These are phyloP conservation scores for Saccostrea glomerata DNA, from an alignment of 1,140 invertebrate species.

Conservation along the genomic window DNA sequence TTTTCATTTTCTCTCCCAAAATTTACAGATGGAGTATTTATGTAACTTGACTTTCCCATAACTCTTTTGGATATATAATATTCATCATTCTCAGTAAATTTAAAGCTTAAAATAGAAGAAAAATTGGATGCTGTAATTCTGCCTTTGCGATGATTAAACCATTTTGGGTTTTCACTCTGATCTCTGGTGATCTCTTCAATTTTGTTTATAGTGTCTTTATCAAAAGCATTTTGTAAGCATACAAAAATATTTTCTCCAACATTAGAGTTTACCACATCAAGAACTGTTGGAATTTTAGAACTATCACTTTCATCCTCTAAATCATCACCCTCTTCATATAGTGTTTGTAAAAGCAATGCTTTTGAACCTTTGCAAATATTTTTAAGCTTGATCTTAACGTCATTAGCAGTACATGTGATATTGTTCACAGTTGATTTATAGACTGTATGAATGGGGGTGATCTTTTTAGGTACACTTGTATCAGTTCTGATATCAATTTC, in stretches of 20 bases:
- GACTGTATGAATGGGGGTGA: not conserved
- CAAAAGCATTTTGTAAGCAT: not conserved
- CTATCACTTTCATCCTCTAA: not conserved
- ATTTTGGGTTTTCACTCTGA: not conserved
- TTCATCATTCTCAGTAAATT: not conserved
- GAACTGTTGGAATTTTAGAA: not conserved
- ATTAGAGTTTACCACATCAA: conserved; percentile 7
- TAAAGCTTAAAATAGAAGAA: conserved; percentile 26
- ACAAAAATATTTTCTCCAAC: not conserved
- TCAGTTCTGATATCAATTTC: conserved; percentile 31
- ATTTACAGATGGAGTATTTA: too few relatives aligned
- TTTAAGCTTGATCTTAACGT: conserved; percentile 28
- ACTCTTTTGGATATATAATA: conserved; percentile 29
- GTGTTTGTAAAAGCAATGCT: conserved; percentile 27
- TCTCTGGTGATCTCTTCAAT: not conserved
- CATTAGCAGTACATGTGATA: not conserved
- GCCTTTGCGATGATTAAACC: conserved; percentile 22
- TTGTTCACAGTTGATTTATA: not conserved
- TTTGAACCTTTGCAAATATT: conserved; percentile 30
- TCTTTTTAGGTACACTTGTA: too few relatives aligned
- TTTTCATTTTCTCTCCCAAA: too few relatives aligned
- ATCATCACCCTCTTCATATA: conserved; percentile 31
- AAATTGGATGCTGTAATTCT: conserved; percentile 28
- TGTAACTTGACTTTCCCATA: conserved; percentile 17
- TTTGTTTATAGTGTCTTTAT: conserved; percentile 6